Evolutionary conservation across 2,113 vertebrate species (phyloP).

Genomic region (Salminus brasiliensis): DNA sequence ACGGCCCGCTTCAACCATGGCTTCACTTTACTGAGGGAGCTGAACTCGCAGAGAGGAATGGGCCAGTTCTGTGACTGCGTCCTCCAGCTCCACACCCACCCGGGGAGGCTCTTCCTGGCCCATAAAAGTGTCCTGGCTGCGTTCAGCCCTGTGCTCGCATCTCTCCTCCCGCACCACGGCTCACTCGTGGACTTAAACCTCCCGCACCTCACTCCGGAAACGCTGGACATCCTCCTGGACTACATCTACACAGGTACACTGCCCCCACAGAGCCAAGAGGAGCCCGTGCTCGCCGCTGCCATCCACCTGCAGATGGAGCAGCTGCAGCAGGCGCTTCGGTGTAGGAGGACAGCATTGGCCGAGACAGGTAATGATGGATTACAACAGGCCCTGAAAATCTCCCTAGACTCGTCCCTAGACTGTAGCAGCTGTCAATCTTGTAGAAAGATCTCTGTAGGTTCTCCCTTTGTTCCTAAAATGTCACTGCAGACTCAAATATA

Average conservation of each 20-base stretch:
- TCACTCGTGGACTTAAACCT: conserved; percentile 67
- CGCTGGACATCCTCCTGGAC: conserved; percentile 65
- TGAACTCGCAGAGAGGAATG: conserved; percentile 65
- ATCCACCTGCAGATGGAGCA: conserved; percentile 69
- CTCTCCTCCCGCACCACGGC: conserved; percentile 64
- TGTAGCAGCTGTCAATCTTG: neutral
- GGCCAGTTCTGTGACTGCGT: conserved; percentile 74
- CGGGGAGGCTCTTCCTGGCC: conserved; percentile 65
- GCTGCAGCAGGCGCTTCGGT: conserved; percentile 60
- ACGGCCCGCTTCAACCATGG: conserved; percentile 47
- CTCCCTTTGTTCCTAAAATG: neutral
- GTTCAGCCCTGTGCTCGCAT: conserved; percentile 71
- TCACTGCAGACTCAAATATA: neutral
- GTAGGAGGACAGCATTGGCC: neutral
- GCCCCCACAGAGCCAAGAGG: conserved; percentile 54
- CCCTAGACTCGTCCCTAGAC: neutral
- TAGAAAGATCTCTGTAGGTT: neutral
- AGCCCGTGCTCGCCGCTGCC: conserved; percentile 63
- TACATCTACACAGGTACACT: conserved; percentile 74
- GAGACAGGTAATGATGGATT: neutral
- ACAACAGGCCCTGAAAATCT: neutral
- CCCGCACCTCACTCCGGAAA: conserved; percentile 62
- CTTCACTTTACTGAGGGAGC: conserved; percentile 56
- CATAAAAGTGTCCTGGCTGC: conserved; percentile 71
- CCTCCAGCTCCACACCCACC: conserved; percentile 56